Conservation (phyloP, 2,888 invertebrate genomes). For the Amorpha juglandis region DNA sequence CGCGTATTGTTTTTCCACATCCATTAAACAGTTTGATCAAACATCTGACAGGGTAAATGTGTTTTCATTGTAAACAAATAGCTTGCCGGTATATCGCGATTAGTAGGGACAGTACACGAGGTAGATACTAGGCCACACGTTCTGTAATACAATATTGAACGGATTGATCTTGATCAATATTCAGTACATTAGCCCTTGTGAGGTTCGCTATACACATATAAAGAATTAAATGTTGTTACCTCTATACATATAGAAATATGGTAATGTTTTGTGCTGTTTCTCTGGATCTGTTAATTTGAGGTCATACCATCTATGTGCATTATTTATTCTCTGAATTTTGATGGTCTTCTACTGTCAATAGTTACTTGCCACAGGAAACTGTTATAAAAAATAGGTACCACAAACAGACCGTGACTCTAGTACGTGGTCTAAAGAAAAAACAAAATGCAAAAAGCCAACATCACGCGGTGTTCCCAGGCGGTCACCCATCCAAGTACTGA, state of each 20-base stretch:
- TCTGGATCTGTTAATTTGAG: too few relatives aligned
- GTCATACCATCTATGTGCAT: too few relatives aligned
- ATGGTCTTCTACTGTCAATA: too few relatives aligned
- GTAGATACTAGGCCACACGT: conserved; percentile 32
- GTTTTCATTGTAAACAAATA: conserved; percentile 74
- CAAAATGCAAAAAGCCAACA: conserved; percentile 64
- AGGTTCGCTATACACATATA: background rate
- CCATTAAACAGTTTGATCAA: conserved; percentile 66
- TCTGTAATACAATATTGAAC: conserved; percentile 31
- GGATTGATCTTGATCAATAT: conserved; percentile 10
- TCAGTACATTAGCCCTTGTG: background rate
- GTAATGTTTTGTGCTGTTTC: too few relatives aligned
- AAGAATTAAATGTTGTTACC: too few relatives aligned
- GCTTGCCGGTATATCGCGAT: conserved; percentile 11
- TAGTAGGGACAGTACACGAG: conserved; percentile 26
- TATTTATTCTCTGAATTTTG: too few relatives aligned
- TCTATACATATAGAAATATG: too few relatives aligned
- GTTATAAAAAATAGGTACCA: too few relatives aligned
- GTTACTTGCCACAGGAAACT: too few relatives aligned
- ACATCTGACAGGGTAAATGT: conserved; percentile 70
- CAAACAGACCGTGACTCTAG: too few relatives aligned
- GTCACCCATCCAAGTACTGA: conserved; percentile 82
- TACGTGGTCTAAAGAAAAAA: background rate
- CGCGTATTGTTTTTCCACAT: conserved; percentile 61
- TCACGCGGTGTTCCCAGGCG: conserved; percentile 76